Conservation (phyloP, 2,888 invertebrate species). For the Meta bourneti region DNA sequence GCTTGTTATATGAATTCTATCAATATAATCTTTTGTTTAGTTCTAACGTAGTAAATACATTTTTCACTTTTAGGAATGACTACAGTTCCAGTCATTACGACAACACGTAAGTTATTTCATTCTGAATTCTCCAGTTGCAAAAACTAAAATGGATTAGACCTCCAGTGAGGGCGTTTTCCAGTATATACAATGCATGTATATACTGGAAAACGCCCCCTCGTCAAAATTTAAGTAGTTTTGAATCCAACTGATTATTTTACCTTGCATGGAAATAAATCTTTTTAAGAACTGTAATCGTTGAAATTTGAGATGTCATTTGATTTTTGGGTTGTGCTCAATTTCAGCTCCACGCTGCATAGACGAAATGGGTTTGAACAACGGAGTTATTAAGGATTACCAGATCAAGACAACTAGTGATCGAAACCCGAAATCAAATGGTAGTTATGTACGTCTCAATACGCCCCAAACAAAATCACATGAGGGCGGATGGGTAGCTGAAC, state of each 20-base stretch:
- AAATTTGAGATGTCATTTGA: neutral
- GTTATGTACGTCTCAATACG: constrained; percentile 50
- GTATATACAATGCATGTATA: no score
- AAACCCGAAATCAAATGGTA: constrained; percentile 76
- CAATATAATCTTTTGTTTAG: no score
- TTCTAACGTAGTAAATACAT: neutral
- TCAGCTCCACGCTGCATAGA: constrained; percentile 81
- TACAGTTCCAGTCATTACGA: constrained; percentile 19
- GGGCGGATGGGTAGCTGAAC: constrained; percentile 79
- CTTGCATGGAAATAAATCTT: neutral
- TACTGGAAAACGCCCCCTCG: no score
- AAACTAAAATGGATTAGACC: no score
- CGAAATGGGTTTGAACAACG: constrained; percentile 86
- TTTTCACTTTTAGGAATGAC: constrained; percentile 44
- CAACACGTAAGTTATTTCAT: neutral
- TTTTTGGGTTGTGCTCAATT: no score
- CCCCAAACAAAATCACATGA: constrained; percentile 75
- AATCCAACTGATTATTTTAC: neutral
- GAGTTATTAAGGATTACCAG: constrained; percentile 85
- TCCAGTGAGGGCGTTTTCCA: no score
- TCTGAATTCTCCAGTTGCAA: no score
- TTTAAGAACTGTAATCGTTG: neutral
- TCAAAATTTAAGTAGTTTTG: neutral
- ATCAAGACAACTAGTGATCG: constrained; percentile 85
- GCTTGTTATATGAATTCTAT: no score